phyloP scores from a whole-genome alignment of 2,797 vertebrate species.

The Eulemur coronatus region DNA sequence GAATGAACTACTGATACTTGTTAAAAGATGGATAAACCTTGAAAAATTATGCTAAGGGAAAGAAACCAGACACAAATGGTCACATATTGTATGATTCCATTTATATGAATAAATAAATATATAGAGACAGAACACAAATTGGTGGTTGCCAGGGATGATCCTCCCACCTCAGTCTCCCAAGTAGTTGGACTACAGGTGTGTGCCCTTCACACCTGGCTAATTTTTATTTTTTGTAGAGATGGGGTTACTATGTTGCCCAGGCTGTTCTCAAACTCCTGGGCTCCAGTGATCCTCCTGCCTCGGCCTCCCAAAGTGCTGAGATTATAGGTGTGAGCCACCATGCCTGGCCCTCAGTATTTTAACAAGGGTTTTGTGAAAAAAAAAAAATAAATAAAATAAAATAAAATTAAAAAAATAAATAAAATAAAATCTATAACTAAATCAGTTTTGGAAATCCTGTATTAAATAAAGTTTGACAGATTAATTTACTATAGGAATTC shows the following conservation, averaged over 20 bases:
- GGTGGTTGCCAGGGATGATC: background rate
- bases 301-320: background rate
- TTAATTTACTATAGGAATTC: background rate
- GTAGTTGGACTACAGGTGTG: background rate
- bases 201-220: background rate
- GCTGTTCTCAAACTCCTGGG: background rate
- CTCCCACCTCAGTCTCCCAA: background rate
- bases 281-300: background rate
- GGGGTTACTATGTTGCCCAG: background rate
- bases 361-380: background rate
- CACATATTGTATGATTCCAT: background rate
- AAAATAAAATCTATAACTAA: background rate
- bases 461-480: slow-evolving; percentile 8
- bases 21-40: background rate
- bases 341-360: background rate
- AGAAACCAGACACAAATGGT: background rate
- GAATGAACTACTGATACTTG: background rate
- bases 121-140: background rate
- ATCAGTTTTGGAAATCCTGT: background rate
- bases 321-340: background rate
- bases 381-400: background rate
- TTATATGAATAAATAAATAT: background rate
- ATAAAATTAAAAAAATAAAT: background rate
- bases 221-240: background rate
- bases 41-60: background rate